Evolutionary conservation across 2,888 invertebrate genomes (phyloP).

Genomic region (Cheilosia vernalis): DNA sequence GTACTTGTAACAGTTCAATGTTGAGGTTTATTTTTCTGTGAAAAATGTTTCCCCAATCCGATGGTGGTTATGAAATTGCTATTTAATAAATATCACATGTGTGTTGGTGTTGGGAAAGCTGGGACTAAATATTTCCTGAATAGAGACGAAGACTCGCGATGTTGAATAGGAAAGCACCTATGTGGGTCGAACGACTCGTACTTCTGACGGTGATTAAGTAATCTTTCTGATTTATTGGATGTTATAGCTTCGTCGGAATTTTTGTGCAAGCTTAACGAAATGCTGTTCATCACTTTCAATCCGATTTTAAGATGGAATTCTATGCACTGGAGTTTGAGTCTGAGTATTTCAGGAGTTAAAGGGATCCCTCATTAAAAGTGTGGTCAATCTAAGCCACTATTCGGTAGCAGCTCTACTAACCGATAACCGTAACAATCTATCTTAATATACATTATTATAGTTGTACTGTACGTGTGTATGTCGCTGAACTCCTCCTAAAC

Average conservation of each 20-base stretch:
- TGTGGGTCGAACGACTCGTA: not conserved
- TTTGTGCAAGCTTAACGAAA: not conserved
- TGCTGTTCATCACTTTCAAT: not conserved
- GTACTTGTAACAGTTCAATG: constrained; percentile 71
- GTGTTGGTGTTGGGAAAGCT: constrained; percentile 31
- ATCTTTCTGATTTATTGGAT: not conserved
- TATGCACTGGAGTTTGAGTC: too few relatives aligned
- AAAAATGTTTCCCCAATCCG: constrained; percentile 51
- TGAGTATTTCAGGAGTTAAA: too few relatives aligned
- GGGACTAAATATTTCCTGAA: constrained; percentile 15
- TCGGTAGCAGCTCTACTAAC: too few relatives aligned
- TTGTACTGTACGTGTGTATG: too few relatives aligned
- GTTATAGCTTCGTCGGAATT: not conserved
- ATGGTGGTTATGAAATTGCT: constrained; percentile 70
- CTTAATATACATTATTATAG: too few relatives aligned
- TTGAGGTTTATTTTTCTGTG: constrained; percentile 53
- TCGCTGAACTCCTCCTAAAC: too few relatives aligned
- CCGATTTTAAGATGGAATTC: too few relatives aligned
- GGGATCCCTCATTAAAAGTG: too few relatives aligned
- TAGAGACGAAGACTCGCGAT: not conserved
- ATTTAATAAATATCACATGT: constrained; percentile 49
- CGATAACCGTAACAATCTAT: too few relatives aligned
- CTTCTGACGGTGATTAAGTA: not conserved
- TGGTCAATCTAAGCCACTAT: too few relatives aligned
- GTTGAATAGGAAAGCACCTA: not conserved